Conservation (phyloP, 1,140 invertebrate species). For the Bombus confusus region DNA sequence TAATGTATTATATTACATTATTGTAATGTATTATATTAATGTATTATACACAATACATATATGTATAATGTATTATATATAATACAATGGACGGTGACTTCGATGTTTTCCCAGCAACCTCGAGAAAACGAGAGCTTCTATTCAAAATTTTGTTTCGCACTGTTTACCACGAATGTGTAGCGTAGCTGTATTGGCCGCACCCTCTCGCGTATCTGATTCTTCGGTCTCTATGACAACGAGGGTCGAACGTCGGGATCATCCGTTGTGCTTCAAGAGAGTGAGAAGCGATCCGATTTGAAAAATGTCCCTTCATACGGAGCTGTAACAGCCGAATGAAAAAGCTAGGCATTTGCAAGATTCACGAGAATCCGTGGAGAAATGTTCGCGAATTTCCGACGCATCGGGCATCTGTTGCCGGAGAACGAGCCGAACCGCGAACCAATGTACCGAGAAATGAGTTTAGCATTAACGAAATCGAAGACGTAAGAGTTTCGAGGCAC, state of each 20-base stretch:
- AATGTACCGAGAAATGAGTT: neutral
- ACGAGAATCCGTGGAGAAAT: neutral
- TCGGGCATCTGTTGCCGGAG: neutral
- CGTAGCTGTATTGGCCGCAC: neutral
- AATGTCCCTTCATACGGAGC: neutral
- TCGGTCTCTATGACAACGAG: slow-evolving; percentile 19
- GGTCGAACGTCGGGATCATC: slow-evolving; percentile 2
- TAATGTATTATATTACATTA: too few species aligned
- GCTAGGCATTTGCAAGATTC: neutral
- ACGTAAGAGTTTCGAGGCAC: too few species aligned
- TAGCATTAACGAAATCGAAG: neutral
- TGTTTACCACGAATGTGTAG: neutral
- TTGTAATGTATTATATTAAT: too few species aligned
- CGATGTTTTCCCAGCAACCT: neutral
- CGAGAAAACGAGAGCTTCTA: neutral
- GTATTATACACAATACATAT: too few species aligned
- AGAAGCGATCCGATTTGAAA: neutral
- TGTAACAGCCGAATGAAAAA: neutral
- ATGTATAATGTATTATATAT: too few species aligned
- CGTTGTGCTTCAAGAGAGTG: neutral
- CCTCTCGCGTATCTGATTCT: neutral
- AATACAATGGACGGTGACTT: neutral
- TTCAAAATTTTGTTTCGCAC: neutral
- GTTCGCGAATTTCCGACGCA: neutral
- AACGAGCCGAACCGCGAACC: neutral